Percentiles rank a stretch among this genome's conserved stretches.
These are phyloP conservation scores for Sitophilus oryzae DNA, from an alignment of 1,140 invertebrate species.

Conservation along the genomic window DNA sequence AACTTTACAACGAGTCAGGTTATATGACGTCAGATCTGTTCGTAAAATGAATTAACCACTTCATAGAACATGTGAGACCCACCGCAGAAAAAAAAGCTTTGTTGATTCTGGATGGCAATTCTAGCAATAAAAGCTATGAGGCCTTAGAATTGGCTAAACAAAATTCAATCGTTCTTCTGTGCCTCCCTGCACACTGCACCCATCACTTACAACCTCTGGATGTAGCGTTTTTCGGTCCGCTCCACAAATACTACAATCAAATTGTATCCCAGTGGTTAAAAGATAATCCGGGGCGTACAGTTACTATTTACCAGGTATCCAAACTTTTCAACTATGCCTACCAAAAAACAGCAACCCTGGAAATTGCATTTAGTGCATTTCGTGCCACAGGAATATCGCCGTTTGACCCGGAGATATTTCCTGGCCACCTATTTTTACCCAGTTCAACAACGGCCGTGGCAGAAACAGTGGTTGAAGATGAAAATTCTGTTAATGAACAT, in stretches of 20 bases:
- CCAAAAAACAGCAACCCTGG: too few relatives aligned
- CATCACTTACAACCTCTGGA: constrained; percentile 42
- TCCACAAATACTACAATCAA: constrained; percentile 31
- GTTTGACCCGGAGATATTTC: too few relatives aligned
- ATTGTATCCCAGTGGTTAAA: constrained; percentile 13
- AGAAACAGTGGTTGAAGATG: too few relatives aligned
- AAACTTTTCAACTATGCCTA: neutral
- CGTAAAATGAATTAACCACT: constrained; percentile 28
- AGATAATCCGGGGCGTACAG: neutral
- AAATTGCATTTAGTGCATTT: too few relatives aligned
- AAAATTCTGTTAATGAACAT: too few relatives aligned
- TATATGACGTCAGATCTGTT: constrained; percentile 27
- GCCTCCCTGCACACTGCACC: constrained; percentile 25
- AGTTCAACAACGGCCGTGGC: too few relatives aligned
- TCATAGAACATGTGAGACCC: constrained; percentile 15
- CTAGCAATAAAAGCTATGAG: constrained; percentile 29
- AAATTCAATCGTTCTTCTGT: constrained; percentile 24
- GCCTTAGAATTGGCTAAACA: constrained; percentile 19
- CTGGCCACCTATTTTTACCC: too few relatives aligned
- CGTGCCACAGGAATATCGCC: too few relatives aligned
- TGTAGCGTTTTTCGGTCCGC: constrained; percentile 38
- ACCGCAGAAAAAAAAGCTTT: constrained; percentile 28
- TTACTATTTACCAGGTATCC: neutral
- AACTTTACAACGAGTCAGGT: neutral
- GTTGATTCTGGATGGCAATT: constrained; percentile 36